Conservation (phyloP, 2,113 vertebrate genomes). For the Choloepus hoffmanni region DNA sequence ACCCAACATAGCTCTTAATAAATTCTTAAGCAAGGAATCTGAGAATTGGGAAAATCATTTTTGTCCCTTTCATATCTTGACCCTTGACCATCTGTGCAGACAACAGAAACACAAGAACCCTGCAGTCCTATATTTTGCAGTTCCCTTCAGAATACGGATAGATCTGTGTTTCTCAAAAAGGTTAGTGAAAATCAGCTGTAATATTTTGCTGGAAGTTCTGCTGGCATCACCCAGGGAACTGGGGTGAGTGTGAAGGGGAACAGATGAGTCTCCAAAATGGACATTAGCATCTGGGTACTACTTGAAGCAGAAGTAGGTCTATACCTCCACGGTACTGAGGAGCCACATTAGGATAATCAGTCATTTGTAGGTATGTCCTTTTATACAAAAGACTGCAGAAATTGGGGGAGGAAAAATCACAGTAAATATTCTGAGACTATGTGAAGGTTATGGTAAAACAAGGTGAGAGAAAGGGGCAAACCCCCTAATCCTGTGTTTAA, state of each 20-base stretch:
- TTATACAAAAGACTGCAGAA: neutral
- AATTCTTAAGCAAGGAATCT: neutral
- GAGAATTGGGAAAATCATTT: neutral
- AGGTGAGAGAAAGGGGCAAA: neutral
- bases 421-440: neutral
- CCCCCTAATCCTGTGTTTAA: neutral
- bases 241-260: neutral
- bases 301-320: neutral
- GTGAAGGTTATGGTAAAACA: slow-evolving; percentile 9
- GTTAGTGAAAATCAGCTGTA: neutral
- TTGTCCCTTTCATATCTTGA: neutral
- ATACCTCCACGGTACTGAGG: neutral
- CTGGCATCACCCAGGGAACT: neutral
- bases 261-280: neutral
- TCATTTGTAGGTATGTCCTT: neutral
- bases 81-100: neutral
- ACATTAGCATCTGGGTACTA: neutral
- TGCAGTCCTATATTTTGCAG: neutral
- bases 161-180: neutral
- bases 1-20: neutral
- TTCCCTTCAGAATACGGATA: neutral
- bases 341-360: neutral
- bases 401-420: neutral
- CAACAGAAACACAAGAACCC: neutral
- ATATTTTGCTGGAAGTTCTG: neutral